Percentiles rank a stretch among this genome's conserved stretches.
Conservation (phyloP, 64 coral and sea anemone species). For the Dendronephthya gigantea region DNA sequence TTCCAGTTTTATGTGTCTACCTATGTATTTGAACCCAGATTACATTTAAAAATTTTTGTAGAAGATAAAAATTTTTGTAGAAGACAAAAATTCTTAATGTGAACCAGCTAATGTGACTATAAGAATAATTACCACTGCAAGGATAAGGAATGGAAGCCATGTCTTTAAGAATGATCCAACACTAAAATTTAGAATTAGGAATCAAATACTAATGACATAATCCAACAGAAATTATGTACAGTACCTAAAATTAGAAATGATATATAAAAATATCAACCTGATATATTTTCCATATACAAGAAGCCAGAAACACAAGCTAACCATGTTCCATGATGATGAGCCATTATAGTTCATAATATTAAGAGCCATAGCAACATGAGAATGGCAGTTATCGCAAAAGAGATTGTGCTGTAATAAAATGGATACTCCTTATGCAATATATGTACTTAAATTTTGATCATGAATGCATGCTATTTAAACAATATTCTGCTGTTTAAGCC, state of each 20-base stretch:
- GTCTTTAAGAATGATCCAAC: conserved; percentile 75
- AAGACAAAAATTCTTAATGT: not conserved
- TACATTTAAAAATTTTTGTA: too few species aligned
- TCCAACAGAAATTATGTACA: not conserved
- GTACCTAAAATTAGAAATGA: not conserved
- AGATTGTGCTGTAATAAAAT: conserved; percentile 59
- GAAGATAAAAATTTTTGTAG: too few species aligned
- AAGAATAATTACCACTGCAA: conserved; percentile 45
- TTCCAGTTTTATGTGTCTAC: too few species aligned
- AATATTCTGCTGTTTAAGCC: too few species aligned
- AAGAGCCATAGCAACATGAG: conserved; percentile 95
- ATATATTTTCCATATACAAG: conserved; percentile 75
- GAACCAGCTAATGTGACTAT: not conserved
- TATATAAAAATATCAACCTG: conserved; percentile 40
- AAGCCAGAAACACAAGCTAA: conserved; percentile 62
- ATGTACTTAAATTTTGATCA: too few species aligned
- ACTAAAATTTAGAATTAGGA: conserved; percentile 41
- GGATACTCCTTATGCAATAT: not conserved
- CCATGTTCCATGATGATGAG: conserved; percentile 81
- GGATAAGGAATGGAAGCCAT: conserved; percentile 71
- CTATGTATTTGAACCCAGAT: too few species aligned
- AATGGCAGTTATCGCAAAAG: conserved; percentile 92
- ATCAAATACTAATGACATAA: too few species aligned
- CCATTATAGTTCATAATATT: conserved; percentile 84
- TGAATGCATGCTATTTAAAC: too few species aligned